Percentiles rank a stretch among this genome's conserved stretches.
phyloP scores from a whole-genome alignment of 2,797 vertebrate genomes.

The Acanthopagrus latus region DNA sequence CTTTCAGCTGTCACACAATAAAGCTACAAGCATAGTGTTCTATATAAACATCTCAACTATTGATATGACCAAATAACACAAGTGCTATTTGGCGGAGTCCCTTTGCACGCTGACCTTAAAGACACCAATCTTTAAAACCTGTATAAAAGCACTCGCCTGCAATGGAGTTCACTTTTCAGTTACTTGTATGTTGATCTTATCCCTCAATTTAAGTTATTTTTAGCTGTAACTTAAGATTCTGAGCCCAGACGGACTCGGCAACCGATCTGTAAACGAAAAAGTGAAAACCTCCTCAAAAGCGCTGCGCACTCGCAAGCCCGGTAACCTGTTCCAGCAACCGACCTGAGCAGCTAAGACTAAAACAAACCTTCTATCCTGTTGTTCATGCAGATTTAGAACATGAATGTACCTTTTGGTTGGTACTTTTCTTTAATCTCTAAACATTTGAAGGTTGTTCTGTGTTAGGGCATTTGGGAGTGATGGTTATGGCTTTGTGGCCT shows the following conservation, averaged over 20 bases:
- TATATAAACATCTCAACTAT: conserved; percentile 34
- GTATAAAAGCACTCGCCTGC: conserved; percentile 20
- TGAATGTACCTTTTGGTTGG: conserved; percentile 17
- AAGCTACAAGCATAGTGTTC: conserved; percentile 38
- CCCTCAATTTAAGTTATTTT: background rate
- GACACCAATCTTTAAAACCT: conserved; percentile 11
- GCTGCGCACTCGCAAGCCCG: conserved; percentile 31
- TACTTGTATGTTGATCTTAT: conserved; percentile 8
- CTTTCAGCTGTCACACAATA: conserved; percentile 44
- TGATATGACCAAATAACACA: conserved; percentile 39
- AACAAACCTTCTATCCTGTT: conserved; percentile 55
- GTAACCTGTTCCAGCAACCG: conserved; percentile 27
- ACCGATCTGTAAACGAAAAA: conserved; percentile 53
- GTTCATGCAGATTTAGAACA: conserved; percentile 62
- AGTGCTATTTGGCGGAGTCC: conserved; percentile 9
- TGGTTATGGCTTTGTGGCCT: conserved; percentile 65
- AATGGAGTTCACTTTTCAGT: conserved; percentile 1
- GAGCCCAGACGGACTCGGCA: conserved; percentile 13
- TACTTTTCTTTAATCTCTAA: conserved; percentile 34
- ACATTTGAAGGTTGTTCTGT: conserved; percentile 53
- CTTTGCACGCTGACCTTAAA: conserved; percentile 9
- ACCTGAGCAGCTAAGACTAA: conserved; percentile 65
- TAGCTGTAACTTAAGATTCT: conserved; percentile 13
- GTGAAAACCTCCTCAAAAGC: conserved; percentile 17
- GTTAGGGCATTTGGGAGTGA: conserved; percentile 49